Evolutionary conservation across 2,797 vertebrate species (phyloP), one percentile per base, ranked within the genome.

Genomic region (Eulemur mongoz): DNA sequence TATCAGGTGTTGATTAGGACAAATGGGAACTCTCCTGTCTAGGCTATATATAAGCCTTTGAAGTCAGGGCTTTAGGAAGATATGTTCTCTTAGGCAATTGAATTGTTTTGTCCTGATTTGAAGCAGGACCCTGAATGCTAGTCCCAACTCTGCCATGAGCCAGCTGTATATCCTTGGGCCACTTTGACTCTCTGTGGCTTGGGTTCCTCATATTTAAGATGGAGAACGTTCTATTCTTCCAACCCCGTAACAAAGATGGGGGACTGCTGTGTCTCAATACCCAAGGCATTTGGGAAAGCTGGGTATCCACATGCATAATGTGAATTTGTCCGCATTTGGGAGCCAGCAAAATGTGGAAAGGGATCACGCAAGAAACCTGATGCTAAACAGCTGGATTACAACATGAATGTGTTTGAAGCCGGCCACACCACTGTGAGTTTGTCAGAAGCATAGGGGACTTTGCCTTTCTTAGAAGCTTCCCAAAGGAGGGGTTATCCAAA

Each of bases 371-470:
- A 70, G 96, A 94, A 97, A 97, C 59, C n/a, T 93, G 93, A 97
- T 97, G 54, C 89, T 81, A 27, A 96, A 91, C 83, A 97, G 95
- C 93, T 98, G 89, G 40, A 94, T 94, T 95, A 38, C 65, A 93
- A 73, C 69, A 92, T 83, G 35, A 86, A 70, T 92, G 4, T 93
- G 50, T 72, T 89, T 94, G 63, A 97, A 96, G 83, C 63, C 75
- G 95, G 75, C 35, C 59, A 73, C 78, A 87, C 45, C 70, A 89
- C 8, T 89, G 59, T 91, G 95, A 96, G 27, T 91, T 89, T 96
- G 94, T 94, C 70, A 95, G 90, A 96, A 95, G 61, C 91, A 70
- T 22, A 80, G 35, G n/a, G 75, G 54, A 63, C 69, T 94, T 89
- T 93, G 69, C 32, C 23, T 96, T 95, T 94, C 94, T 96, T 78